These are phyloP conservation scores for Jacana jacana DNA, from an alignment of 2,113 vertebrate genomes.

Conservation along the genomic window DNA sequence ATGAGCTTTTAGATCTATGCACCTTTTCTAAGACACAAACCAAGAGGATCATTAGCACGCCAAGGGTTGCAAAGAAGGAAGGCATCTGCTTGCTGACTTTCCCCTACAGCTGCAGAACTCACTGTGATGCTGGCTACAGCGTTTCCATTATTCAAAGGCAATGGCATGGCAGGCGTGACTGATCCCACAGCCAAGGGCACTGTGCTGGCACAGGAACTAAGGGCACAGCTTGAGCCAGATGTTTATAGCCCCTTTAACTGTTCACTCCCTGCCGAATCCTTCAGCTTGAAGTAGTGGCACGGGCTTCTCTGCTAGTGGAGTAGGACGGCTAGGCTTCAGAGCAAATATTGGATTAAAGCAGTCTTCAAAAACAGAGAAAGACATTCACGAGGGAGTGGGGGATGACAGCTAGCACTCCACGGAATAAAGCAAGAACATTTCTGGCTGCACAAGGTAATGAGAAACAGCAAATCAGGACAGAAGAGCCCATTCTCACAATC, in stretches of 20 bases:
- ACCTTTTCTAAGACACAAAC: neutral
- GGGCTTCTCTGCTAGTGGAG: neutral
- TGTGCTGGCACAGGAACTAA: neutral
- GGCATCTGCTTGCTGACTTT: neutral
- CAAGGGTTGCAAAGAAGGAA: neutral
- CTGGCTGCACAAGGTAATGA: constrained; percentile 33
- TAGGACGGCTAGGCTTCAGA: neutral
- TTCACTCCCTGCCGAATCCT: neutral
- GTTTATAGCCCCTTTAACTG: constrained; percentile 18
- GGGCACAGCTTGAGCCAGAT: constrained; percentile 1
- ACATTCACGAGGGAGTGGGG: neutral
- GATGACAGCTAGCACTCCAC: constrained; percentile 46
- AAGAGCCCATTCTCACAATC: constrained; percentile 54
- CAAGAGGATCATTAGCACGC: neutral
- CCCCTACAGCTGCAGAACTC: constrained; percentile 19
- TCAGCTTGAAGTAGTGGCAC: neutral
- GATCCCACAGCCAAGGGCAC: constrained; percentile 16
- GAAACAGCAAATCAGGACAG: constrained; percentile 36
- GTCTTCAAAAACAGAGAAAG: constrained; percentile 14
- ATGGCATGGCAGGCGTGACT: constrained; percentile 33
- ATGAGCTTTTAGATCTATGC: neutral
- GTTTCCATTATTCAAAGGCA: constrained; percentile 56
- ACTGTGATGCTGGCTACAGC: neutral
- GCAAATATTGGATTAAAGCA: neutral
- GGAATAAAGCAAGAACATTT: constrained; percentile 45